These are phyloP conservation scores for Nematopogon swammerdamellus DNA, from an alignment of 2,888 invertebrate species.

Conservation along the genomic window DNA sequence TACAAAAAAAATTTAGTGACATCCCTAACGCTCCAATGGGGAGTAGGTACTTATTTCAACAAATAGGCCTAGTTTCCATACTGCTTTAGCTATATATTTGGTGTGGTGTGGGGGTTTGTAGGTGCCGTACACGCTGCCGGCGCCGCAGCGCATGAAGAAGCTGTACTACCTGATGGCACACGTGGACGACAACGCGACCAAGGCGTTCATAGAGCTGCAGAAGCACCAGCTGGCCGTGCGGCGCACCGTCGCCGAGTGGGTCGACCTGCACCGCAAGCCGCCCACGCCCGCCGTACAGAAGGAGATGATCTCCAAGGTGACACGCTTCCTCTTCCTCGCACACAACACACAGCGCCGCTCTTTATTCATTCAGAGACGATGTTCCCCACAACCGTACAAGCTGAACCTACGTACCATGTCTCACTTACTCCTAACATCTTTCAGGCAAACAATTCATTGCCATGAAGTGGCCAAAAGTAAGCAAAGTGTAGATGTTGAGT, in stretches of 20 bases:
- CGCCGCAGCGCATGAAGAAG: conserved; percentile 89
- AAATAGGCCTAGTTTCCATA: too few relatives aligned
- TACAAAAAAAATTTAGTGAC: too few relatives aligned
- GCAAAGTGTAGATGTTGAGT: too few relatives aligned
- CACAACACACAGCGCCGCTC: conserved; percentile 22
- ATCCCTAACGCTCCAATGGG: too few relatives aligned
- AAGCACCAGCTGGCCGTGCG: conserved; percentile 86
- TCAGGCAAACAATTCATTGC: too few relatives aligned
- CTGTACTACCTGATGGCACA: conserved; percentile 89
- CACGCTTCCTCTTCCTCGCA: conserved; percentile 30
- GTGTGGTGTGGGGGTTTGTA: too few relatives aligned
- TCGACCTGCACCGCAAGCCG: conserved; percentile 76
- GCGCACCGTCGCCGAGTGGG: conserved; percentile 81
- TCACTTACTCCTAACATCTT: too few relatives aligned
- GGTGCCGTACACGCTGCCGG: conserved; percentile 82
- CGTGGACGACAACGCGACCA: conserved; percentile 92
- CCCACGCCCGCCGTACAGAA: conserved; percentile 66
- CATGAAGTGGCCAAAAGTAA: too few relatives aligned
- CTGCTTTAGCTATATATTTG: too few relatives aligned
- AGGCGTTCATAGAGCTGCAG: conserved; percentile 79
- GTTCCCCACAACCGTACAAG: too few relatives aligned
- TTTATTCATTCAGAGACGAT: conserved; percentile 14
- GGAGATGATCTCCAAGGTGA: conserved; percentile 65
- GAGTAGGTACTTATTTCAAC: too few relatives aligned
- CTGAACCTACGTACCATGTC: too few relatives aligned